A percentile compares a stretch with the other conserved stretches of the same genome.
These are phyloP conservation scores for Tadarida brasiliensis DNA, from an alignment of 2,797 vertebrate species.

Conservation along the genomic window DNA sequence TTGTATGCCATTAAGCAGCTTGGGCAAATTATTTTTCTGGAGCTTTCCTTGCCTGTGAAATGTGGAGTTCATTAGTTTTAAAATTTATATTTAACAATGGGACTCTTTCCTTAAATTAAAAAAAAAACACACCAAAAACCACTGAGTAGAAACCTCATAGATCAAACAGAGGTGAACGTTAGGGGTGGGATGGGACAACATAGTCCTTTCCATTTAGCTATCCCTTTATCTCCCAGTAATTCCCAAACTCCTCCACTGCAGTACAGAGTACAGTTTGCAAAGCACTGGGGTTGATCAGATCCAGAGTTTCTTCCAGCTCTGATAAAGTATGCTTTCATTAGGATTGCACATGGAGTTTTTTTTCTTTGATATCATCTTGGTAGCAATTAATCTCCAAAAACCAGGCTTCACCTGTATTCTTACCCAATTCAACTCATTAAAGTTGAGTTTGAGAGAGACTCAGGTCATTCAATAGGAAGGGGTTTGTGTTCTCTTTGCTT, in stretches of 20 bases:
- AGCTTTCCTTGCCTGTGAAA: not conserved
- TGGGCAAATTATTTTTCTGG: not conserved
- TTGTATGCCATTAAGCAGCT: not conserved
- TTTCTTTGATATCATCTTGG: not conserved
- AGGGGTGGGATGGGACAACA: not conserved
- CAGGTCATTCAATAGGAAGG: not conserved
- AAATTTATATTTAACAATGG: not conserved
- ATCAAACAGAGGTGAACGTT: not conserved
- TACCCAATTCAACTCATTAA: not conserved
- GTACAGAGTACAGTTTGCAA: not conserved
- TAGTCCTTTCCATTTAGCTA: not conserved
- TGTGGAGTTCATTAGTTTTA: not conserved
- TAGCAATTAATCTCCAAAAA: not conserved
- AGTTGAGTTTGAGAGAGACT: slow-evolving; percentile 20
- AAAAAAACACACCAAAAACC: not conserved
- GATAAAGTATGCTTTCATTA: not conserved
- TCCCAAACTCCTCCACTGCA: not conserved
- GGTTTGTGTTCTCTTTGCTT: not conserved
- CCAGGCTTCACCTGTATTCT: not conserved
- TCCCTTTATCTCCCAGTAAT: not conserved
- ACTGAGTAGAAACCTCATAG: not conserved
- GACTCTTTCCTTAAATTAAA: not conserved
- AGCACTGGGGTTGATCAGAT: not conserved
- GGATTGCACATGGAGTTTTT: not conserved
- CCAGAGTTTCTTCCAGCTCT: not conserved